phyloP scores from a whole-genome alignment of 1,140 invertebrate species.

The Ips typographus region DNA sequence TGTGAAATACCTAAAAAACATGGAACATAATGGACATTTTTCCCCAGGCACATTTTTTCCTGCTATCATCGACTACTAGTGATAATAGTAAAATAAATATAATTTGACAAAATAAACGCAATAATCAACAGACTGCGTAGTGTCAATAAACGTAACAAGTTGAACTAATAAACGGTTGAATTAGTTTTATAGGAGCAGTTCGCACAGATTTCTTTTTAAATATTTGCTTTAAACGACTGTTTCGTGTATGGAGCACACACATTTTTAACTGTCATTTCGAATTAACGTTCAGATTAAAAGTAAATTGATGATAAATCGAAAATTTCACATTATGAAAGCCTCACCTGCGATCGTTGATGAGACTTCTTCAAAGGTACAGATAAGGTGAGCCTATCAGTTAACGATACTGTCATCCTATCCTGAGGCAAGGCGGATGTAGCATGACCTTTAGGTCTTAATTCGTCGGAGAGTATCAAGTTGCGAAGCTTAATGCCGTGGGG shows the following conservation, averaged over 20 bases:
- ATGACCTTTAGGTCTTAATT: constrained; percentile 65
- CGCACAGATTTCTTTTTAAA: not conserved
- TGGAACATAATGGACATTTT: too few species aligned
- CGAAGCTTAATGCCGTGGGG: constrained; percentile 84
- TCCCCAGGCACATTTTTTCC: too few species aligned
- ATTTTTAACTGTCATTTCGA: not conserved
- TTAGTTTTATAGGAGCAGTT: not conserved
- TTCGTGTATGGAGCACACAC: not conserved
- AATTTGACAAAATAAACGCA: too few species aligned
- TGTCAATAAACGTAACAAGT: too few species aligned
- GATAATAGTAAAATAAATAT: too few species aligned
- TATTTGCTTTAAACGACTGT: not conserved
- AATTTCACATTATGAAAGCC: too few species aligned
- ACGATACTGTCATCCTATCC: constrained; percentile 53
- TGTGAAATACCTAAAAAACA: too few species aligned
- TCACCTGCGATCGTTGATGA: constrained; percentile 73
- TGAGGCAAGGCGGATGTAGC: constrained; percentile 40
- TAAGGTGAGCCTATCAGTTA: constrained; percentile 31
- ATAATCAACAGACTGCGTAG: too few species aligned
- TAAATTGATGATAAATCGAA: not conserved
- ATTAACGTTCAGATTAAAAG: not conserved
- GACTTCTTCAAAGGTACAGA: constrained; percentile 51
- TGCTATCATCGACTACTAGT: too few species aligned
- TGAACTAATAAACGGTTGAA: too few species aligned
- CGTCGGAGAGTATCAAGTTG: constrained; percentile 85